A percentile compares a stretch with the other conserved stretches of the same genome.
These are phyloP conservation scores for Phyllotreta striolata DNA, from an alignment of 2,888 invertebrate genomes.

Conservation along the genomic window DNA sequence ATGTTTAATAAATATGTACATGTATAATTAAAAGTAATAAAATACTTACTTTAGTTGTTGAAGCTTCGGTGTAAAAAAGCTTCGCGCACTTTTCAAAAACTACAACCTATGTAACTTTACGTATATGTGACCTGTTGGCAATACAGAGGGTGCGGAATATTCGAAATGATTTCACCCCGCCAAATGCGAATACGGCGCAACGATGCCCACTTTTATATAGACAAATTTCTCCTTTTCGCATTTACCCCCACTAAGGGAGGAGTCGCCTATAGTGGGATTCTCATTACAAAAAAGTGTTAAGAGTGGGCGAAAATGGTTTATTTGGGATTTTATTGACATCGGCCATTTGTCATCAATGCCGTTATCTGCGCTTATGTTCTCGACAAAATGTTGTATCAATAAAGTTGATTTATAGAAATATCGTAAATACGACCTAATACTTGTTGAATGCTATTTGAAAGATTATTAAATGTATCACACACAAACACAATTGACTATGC, in stretches of 20 bases:
- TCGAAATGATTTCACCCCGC: conserved; percentile 27
- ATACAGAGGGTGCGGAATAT: conserved; percentile 23
- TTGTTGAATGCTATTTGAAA: too few relatives aligned
- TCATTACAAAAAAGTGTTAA: conserved; percentile 22
- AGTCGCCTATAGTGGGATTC: conserved; percentile 4
- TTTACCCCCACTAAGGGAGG: conserved; percentile 25
- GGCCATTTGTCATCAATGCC: neutral
- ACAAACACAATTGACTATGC: too few relatives aligned
- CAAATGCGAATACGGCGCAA: conserved; percentile 24
- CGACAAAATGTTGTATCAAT: neutral
- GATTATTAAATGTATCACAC: too few relatives aligned
- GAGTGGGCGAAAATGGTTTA: conserved; percentile 24
- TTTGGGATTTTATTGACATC: conserved; percentile 18
- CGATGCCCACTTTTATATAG: conserved; percentile 27
- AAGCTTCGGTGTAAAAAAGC: neutral
- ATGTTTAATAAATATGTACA: too few relatives aligned
- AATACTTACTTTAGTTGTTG: neutral
- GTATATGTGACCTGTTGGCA: conserved; percentile 13
- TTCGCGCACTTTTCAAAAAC: conserved; percentile 25
- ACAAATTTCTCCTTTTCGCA: conserved; percentile 26
- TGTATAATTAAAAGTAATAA: neutral
- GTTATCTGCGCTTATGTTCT: conserved; percentile 1
- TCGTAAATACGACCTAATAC: too few relatives aligned
- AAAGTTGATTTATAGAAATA: too few relatives aligned
- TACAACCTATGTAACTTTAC: conserved; percentile 20